Percentiles rank a stretch among this genome's conserved stretches.
Evolutionary conservation across 2,888 invertebrate genomes (phyloP).

Genomic region (Eustalomyia histrio): DNA sequence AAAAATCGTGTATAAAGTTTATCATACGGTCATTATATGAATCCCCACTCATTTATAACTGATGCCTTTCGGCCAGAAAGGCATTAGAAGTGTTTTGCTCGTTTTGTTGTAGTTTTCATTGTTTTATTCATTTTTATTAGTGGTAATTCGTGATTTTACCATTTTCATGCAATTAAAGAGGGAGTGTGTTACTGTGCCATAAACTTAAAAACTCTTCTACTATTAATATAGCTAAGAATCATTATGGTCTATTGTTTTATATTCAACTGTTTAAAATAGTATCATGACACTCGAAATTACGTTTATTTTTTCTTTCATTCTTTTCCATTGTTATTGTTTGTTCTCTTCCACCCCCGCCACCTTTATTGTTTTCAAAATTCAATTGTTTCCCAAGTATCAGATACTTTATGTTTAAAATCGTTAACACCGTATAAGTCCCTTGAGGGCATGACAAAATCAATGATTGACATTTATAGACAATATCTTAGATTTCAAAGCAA

Average conservation of each 20-base stretch:
- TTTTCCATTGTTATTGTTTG: constrained; percentile 1
- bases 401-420: not conserved
- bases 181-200: constrained; percentile 53
- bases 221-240: not conserved
- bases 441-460: constrained; percentile 34
- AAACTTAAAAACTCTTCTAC: not conserved
- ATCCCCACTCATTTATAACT: constrained; percentile 46
- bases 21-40: constrained; percentile 47
- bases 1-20: constrained; percentile 34
- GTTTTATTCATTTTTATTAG: constrained; percentile 17
- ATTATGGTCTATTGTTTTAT: not conserved
- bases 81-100: constrained; percentile 3
- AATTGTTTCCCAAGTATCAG: constrained; percentile 3
- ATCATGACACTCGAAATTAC: constrained; percentile 2
- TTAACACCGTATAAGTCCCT: constrained; percentile 8
- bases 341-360: not conserved
- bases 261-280: not conserved
- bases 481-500: constrained; percentile 27
- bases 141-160: constrained; percentile 41
- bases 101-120: not conserved
- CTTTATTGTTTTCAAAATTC: not conserved
- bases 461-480: constrained; percentile 51
- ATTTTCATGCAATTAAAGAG: constrained; percentile 49
- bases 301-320: not conserved
- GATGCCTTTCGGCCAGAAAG: constrained; percentile 31